Evolutionary conservation across 2,113 vertebrate genomes (phyloP).

Genomic region (Chelonoidis abingdonii): DNA sequence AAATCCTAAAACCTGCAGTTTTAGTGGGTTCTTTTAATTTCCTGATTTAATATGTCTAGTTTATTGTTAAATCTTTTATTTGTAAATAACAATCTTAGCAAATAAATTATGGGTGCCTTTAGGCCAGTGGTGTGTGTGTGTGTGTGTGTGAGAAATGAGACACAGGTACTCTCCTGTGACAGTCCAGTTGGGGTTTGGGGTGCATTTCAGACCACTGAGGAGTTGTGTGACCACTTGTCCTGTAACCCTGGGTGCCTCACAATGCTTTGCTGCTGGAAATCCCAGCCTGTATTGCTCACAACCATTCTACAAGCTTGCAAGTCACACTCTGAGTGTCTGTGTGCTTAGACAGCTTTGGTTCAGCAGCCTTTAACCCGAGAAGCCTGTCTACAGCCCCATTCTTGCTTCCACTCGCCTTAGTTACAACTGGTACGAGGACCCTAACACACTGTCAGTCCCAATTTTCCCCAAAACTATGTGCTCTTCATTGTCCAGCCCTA

Average conservation of each 20-base stretch:
- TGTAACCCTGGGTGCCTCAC: neutral
- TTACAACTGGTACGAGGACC: neutral
- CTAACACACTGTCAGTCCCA: neutral
- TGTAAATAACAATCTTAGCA: neutral
- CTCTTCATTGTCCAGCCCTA: too few species aligned
- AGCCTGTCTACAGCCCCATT: neutral
- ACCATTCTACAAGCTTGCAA: neutral
- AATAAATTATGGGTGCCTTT: neutral
- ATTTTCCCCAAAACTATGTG: too few species aligned
- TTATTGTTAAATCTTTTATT: neutral
- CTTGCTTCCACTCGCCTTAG: neutral
- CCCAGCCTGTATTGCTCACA: neutral
- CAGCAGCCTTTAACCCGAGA: neutral
- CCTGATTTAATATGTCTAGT: neutral
- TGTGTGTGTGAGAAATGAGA: neutral
- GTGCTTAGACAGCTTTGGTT: neutral
- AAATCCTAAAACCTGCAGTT: neutral
- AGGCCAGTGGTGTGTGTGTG: fast-evolving
- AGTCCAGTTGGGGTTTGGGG: neutral
- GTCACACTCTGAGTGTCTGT: neutral
- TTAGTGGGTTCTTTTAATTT: neutral
- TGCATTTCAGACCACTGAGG: neutral
- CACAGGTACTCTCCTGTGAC: neutral
- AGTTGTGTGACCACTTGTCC: neutral
- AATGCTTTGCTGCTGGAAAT: neutral